Evolutionary conservation across 2,797 vertebrate genomes (phyloP), one percentile per base, ranked within the genome.

Genomic region (Pachyuromys duprasi): DNA sequence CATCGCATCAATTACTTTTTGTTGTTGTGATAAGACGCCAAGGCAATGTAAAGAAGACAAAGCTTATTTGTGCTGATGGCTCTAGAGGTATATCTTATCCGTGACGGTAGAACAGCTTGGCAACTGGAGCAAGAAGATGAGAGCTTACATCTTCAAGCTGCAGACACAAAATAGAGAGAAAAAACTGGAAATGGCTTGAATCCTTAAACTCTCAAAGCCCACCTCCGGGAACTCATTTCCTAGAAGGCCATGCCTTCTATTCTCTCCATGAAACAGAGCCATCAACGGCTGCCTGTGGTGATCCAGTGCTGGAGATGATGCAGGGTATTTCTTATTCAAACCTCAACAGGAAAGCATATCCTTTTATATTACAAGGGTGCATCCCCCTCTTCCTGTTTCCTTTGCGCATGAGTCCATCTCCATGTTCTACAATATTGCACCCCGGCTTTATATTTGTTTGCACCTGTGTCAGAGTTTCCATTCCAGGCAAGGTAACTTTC

Each of bases 361-460:
- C 31, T 74, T 86, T 28, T 84, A 42, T 94, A 65, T 49, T 84
- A 0, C 49, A 94, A 87, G 90, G 45, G 18, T 17, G 13, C 26
- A 74, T 33, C 89, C 62, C 65, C 60, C 91, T 84, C 62, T 76
- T 78, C 83, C 33, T 65, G n/a, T 81, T 89, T 91, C 36, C 92
- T 93, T 78, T 84, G 39, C 79, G n/a, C 69, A 49, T 57, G 80
- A 15, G 2, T 96, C 33, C 86, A 14, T 84, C 86, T 93, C 65
- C 67, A 45, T 45, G 4, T 5, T 93, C 49, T 31, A 22, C n/a
- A 70, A 17, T 53, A 89, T 74, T 95, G 83, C 15, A 1, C 78
- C 67, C n/a, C 81, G 18, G 15, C 89, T 93, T 95, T 79, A 86
- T 86, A 90, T 95, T 94, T 91, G 42, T 74, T 2, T 93, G 17